Evolutionary conservation across 2,888 invertebrate species (phyloP).

Genomic region (Crepidodera aurea): DNA sequence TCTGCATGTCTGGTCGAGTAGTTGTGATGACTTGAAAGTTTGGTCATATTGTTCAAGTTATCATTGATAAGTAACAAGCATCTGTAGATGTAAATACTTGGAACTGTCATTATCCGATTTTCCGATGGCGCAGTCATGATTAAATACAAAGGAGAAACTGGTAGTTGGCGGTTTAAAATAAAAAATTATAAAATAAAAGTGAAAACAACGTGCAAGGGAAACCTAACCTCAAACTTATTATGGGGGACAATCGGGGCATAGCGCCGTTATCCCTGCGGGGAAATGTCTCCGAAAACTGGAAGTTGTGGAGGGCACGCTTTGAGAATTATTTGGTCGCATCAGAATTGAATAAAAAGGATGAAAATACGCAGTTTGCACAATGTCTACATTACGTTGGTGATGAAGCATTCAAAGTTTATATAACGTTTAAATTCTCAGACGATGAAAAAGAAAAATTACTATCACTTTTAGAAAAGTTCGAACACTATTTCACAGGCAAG

Average conservation of each 20-base stretch:
- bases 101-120: no score
- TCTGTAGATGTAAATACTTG: no score
- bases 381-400: slow-evolving; percentile 45
- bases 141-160: no score
- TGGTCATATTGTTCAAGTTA: no score
- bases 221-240: no score
- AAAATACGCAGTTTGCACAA: slow-evolving; percentile 42
- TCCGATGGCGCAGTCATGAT: no score
- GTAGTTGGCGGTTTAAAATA: no score
- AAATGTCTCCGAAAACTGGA: slow-evolving; percentile 44
- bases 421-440: slow-evolving; percentile 38
- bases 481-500: slow-evolving; percentile 42
- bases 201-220: no score
- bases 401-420: slow-evolving; percentile 42
- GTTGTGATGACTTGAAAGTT: no score
- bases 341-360: slow-evolving; percentile 41
- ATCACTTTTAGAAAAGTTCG: slow-evolving; percentile 39
- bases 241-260: not conserved
- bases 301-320: slow-evolving; percentile 38
- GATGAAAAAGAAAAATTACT: slow-evolving; percentile 35
- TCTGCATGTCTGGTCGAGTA: no score
- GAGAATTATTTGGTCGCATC: slow-evolving; percentile 41
- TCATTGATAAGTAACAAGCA: no score
- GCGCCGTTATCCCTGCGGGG: slow-evolving; percentile 16
- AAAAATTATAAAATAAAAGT: no score